Percentiles rank a stretch among this genome's conserved stretches.
phyloP scores from a whole-genome alignment of 2,797 vertebrate species.

The Rhynchotus rufescens region DNA sequence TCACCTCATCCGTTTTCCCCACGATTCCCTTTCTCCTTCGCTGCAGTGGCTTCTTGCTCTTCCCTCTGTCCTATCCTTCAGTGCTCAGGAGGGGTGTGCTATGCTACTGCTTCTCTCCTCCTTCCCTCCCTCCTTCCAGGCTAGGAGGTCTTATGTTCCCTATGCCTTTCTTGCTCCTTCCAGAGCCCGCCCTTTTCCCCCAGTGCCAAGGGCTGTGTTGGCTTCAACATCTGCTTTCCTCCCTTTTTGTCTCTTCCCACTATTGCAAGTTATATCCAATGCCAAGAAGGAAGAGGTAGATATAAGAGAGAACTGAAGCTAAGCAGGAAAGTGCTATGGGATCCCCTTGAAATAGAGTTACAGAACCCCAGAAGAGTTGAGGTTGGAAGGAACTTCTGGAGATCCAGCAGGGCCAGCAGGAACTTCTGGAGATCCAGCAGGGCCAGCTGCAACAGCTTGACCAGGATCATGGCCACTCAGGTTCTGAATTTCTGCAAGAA shows the following conservation, averaged over 20 bases:
- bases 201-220: background rate
- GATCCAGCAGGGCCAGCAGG: too few species aligned
- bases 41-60: background rate
- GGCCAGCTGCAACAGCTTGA: too few species aligned
- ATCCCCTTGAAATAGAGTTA: background rate
- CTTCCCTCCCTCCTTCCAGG: background rate
- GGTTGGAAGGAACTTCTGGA: background rate
- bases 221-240: background rate
- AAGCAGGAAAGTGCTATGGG: background rate
- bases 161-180: background rate
- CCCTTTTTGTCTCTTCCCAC: background rate
- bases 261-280: background rate
- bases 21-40: fast-evolving
- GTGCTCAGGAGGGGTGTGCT: fast-evolving
- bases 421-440: background rate
- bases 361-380: background rate
- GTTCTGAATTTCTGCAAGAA: background rate
- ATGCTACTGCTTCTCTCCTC: background rate
- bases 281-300: background rate
- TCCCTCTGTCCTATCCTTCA: background rate
- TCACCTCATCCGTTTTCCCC: background rate
- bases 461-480: background rate
- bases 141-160: background rate
- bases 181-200: fast-evolving
- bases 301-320: background rate